Base-by-base conservation (phyloP, 2,888 invertebrate species). In the Sphinx pinastri region DNA sequence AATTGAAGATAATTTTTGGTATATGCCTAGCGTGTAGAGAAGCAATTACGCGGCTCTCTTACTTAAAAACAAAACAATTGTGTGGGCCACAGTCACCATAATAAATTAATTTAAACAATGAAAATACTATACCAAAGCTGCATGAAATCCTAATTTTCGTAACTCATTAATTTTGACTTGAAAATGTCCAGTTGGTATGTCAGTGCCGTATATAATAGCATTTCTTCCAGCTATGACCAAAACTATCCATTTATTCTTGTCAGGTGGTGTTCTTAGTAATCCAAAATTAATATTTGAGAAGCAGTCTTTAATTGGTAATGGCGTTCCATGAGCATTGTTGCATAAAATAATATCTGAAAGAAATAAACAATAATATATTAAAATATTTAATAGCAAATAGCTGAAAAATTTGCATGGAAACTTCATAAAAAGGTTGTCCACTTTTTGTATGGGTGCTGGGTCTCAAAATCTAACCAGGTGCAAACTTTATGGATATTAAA, bases 101-200 rank as follows among this genome's bases (percentile, higher is more conserved):
- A 7, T 5, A 38, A 38, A 38, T 38, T 38, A 38, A 38, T 38
- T 38, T 38, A n/a, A n/a, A 52, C 55, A 74, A 68, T 71, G 67
- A 67, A 71, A 60, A 47, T 69, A 63, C 79, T 86, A 89, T 91
- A 96, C 96, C 89, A 95, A 78, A 71, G 93, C 86, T 12, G 95
- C 91, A 80, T 88, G 89, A 81, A 95, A 96, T 52, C 96, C 96
- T 70, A 97, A 83, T 68, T 92, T 83, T 76, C 89, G 82, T 19
- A 97, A 88, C 79, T 97, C 97, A 71, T 95, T 92, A 14, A 96
- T 73, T 89, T 97, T 97, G 81, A 95, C 89, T n/a, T 87, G 79
- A 72, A 95, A 90, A 25, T 92, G 89, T 13, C 97, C 97, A 57
- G 95, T 94, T 11, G 94, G 92, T 45, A 79, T 83, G 51, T 90